Percentiles rank a stretch among this genome's conserved stretches.
These are phyloP conservation scores for Sebastes hubbsi DNA, from an alignment of 2,797 vertebrate species.

Conservation along the genomic window DNA sequence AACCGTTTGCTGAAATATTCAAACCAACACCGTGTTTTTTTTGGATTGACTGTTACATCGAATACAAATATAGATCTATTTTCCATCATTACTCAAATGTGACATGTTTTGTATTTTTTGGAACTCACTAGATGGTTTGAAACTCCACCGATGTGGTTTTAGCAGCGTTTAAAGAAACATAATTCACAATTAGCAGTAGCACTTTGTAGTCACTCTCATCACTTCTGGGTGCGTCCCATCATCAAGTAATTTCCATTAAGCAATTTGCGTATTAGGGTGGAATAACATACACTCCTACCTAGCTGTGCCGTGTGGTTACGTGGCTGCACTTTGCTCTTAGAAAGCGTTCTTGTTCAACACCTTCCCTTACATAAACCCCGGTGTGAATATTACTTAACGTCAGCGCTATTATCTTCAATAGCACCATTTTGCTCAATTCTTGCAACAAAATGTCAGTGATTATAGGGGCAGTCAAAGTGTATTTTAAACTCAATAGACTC, in stretches of 20 bases:
- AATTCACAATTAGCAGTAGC: neutral
- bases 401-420: neutral
- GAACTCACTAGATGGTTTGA: too few relatives aligned
- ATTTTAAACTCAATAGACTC: neutral
- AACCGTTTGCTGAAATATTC: too few relatives aligned
- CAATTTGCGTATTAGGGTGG: neutral
- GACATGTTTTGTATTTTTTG: too few relatives aligned
- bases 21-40: too few relatives aligned
- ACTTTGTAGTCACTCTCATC: neutral
- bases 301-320: neutral
- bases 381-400: neutral
- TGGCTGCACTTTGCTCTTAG: neutral
- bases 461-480: neutral
- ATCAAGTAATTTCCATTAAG: neutral
- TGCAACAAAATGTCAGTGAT: neutral
- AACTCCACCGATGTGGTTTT: too few relatives aligned
- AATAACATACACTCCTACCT: neutral
- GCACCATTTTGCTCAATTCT: neutral
- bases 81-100: too few relatives aligned
- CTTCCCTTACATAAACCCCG: neutral
- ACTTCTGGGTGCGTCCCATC: neutral
- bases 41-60: too few relatives aligned
- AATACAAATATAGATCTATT: rapidly evolving
- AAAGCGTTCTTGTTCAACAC: neutral
- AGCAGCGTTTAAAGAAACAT: neutral